phyloP scores from a whole-genome alignment of 2,888 invertebrate species.

The Sphaerophoria taeniata region DNA sequence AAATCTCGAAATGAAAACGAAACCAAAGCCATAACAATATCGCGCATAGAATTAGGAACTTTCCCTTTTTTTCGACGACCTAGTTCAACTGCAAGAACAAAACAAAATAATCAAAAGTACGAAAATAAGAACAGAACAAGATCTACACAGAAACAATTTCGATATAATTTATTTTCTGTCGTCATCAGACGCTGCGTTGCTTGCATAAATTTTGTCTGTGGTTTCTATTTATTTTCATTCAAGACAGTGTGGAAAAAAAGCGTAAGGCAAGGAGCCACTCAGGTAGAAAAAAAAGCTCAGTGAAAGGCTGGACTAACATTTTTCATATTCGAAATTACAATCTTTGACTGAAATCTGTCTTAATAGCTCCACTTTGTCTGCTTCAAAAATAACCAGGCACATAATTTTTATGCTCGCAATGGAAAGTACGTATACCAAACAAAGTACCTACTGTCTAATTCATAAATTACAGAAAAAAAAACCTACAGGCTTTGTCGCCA shows the following conservation, averaged over 20 bases:
- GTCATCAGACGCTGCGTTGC: neutral
- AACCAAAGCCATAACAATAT: conserved; percentile 13
- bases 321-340: neutral
- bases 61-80: conserved; percentile 66
- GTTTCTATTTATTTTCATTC: neutral
- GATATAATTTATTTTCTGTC: conserved; percentile 33
- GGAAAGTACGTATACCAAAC: neutral
- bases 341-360: conserved; percentile 34
- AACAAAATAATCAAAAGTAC: conserved; percentile 7
- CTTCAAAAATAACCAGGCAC: conserved; percentile 30
- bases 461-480: conserved; percentile 12
- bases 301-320: conserved; percentile 9
- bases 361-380: conserved; percentile 46
- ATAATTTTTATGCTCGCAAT: neutral
- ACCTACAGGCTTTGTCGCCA: neutral
- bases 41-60: conserved; percentile 49
- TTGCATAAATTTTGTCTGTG: conserved; percentile 1
- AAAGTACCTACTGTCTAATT: neutral
- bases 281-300: neutral
- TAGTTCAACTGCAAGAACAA: conserved; percentile 8
- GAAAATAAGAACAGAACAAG: conserved; percentile 1
- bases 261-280: conserved; percentile 16
- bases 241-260: conserved; percentile 24
- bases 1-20: conserved; percentile 41
- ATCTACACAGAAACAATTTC: conserved; percentile 30